Evolutionary conservation across 2,113 vertebrate species (phyloP), one percentile per base, ranked within the genome.

Genomic region (Ornithorhynchus anatinus): DNA sequence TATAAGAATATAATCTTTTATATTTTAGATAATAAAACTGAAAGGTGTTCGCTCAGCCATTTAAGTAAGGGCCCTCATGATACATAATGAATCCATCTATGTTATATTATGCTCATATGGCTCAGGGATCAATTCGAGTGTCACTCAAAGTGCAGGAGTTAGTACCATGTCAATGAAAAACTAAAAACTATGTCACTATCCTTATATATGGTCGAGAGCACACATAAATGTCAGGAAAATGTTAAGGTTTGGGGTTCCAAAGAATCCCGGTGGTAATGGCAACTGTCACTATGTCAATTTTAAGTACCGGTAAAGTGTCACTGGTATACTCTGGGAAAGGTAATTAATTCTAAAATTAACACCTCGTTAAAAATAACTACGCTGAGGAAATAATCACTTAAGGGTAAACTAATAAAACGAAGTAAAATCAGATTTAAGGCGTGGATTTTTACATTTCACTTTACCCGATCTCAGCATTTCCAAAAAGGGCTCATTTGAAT

Each of bases 1-100:
- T n/a, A n/a, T n/a, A n/a, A n/a, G n/a, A n/a, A n/a, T n/a, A n/a
- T 1, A 23, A 14, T 13, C 14, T 4, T 37, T 12, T 0, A 1
- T 25, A 47, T 75, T 22, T 6, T 32, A 58, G 27, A 11, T 6
- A 25, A 58, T 36, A 32, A 11, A 38, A 72, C 37, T 5, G 23
- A 80, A 23, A 29, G 59, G 29, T 32, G 76, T 51, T 50, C 27
- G 32, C 22, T 19, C 38, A 6, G 50, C 51, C 45, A 68, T 8
- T 29, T 51, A 35, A 52, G 23, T 7, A 32, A 8, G 38, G 67
- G 54, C 13, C 42, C 27, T 69, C 32, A 42, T 15, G 8, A 36
- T n/a, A 17, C 69, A 47, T 11, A 57, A 66, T 47, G 40, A 36
- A 29, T 66, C 51, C 29, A 6, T 29, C 15, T 58, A 50, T 25